Base-by-base conservation (phyloP, 1,140 invertebrate genomes). In the Liolophura sinensis region DNA sequence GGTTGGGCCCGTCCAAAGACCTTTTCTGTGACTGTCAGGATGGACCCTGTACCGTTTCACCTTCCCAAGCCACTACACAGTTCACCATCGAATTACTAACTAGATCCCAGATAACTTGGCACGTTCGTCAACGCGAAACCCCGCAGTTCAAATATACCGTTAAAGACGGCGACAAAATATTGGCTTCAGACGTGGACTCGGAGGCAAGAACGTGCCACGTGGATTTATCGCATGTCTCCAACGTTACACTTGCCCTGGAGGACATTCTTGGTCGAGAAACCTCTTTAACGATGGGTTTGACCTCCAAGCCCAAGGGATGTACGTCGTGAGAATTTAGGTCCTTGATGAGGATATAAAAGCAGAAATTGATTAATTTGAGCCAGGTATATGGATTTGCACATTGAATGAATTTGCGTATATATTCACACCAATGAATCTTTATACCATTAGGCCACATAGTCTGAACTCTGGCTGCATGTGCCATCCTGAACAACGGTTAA, bases 61-160 rank as follows among this genome's bases (percentile, higher is more conserved):
- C 63, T 7, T 40, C 31, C 31, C 31, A 40, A 40, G 31, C 31
- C 31, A 40, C 67, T 3, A 59, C 56, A 14, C 58, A 55, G 22
- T 65, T 57, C 20, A 62, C 57, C 46, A 51, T 69, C 48, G 52
- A 62, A 6, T 61, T 57, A 5, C 59, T 69, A 1, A 65, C 62
- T 0, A 1, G 46, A 25, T 47, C 59, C 7, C 62, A 60, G 31
- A 55, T 69, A 6, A 46, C 16, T 7, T 69, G 67, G 67, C 56
- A 65, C 25, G 61, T 69, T 20, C 51, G 55, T 15, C 24, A 24
- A n/a, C 62, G 54, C 20, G 61, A 58, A 48, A 58, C 64, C 11
- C 67, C 67, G 22, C 67, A 69, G 59, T 69, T 65, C 59, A 52
- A 61, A 20, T 69, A 69, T 54, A 69, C 60, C 16, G 59, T 69